Evolutionary conservation across 2,797 vertebrate species (phyloP).

Genomic region (Pipistrellus nathusii): DNA sequence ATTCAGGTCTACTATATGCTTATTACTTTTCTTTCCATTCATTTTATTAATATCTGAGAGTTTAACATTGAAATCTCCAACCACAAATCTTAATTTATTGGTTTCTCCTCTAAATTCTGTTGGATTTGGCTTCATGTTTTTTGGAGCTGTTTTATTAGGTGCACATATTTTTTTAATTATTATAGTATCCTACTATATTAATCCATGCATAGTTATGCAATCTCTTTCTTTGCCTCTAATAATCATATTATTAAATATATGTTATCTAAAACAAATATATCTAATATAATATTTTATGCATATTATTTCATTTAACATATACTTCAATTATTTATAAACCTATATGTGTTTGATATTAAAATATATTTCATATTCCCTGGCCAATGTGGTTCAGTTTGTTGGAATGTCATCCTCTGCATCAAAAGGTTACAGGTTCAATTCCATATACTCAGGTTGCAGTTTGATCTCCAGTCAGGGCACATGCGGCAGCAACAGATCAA

Average conservation of each 20-base stretch:
- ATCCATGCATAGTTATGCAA: background rate
- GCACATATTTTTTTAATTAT: background rate
- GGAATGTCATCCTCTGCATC: background rate
- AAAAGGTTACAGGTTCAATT: background rate
- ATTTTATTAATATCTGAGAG: constrained; percentile 15
- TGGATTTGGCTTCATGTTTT: background rate
- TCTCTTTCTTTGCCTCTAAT: background rate
- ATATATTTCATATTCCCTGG: background rate
- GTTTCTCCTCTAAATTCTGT: background rate
- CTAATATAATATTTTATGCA: background rate
- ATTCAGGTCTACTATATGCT: background rate
- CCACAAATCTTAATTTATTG: background rate
- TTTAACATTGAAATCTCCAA: constrained; percentile 17
- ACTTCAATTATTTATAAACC: constrained; percentile 7
- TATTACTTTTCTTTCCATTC: background rate
- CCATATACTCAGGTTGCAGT: background rate
- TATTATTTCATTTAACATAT: background rate
- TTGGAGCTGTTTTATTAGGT: background rate
- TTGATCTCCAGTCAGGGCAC: background rate
- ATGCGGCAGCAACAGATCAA: background rate
- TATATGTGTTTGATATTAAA: background rate
- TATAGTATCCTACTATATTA: background rate
- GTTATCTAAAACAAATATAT: background rate
- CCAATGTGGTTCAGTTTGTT: background rate
- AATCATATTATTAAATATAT: constrained; percentile 12